Evolutionary conservation across 35 echinoderm and acorn worm genomes (phyloP).

Genomic region (Stichopus chloronotus): DNA sequence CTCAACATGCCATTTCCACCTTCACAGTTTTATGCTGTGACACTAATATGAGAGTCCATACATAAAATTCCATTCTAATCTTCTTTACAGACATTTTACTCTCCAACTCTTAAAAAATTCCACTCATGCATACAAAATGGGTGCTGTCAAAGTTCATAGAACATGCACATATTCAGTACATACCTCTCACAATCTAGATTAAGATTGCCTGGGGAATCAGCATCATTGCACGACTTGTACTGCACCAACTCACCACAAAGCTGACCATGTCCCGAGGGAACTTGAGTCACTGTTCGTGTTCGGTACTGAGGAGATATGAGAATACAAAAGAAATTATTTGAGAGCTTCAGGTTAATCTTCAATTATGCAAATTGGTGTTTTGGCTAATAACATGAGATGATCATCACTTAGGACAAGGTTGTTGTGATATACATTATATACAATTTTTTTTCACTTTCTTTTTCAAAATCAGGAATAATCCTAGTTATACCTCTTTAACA

Average conservation of each 20-base stretch:
- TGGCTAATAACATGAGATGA: neutral
- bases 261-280: conserved; percentile 47
- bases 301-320: conserved; percentile 32
- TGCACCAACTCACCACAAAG: conserved; percentile 37
- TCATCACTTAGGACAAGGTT: too few relatives aligned
- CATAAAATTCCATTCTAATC: too few relatives aligned
- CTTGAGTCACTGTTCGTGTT: conserved; percentile 34
- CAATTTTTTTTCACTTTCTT: too few relatives aligned
- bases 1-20: too few relatives aligned
- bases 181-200: conserved; percentile 39
- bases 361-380: neutral
- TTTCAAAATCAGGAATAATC: too few relatives aligned
- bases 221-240: conserved; percentile 32
- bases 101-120: too few relatives aligned
- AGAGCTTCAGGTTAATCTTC: neutral
- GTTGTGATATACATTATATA: too few relatives aligned
- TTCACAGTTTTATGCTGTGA: too few relatives aligned
- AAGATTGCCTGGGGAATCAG: neutral
- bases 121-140: too few relatives aligned
- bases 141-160: neutral
- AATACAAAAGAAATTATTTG: neutral
- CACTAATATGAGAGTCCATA: too few relatives aligned
- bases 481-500: too few relatives aligned
- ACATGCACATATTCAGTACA: neutral
- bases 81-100: too few relatives aligned